phyloP scores from a whole-genome alignment of 2,888 invertebrate genomes.

The Thecocarcelia acutangulata region DNA sequence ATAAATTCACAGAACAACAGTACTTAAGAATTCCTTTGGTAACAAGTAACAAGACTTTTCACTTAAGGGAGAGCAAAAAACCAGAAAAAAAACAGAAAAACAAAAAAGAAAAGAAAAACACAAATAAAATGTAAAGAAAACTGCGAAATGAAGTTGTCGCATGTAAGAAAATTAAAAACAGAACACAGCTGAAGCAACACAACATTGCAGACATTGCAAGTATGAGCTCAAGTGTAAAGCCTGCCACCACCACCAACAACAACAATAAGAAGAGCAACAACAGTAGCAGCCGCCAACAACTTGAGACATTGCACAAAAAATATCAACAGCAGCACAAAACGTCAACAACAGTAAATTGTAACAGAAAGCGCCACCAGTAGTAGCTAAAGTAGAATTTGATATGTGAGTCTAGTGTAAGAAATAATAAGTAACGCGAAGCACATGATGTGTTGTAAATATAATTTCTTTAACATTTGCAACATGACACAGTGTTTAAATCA shows the following conservation, averaged over 20 bases:
- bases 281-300: conserved; percentile 31
- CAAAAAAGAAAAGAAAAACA: too few species aligned
- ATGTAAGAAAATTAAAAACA: conserved; percentile 51
- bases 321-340: conserved; percentile 35
- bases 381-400: conserved; percentile 4
- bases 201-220: conserved; percentile 69
- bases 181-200: conserved; percentile 71
- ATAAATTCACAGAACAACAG: conserved; percentile 37
- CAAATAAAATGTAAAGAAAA: background rate
- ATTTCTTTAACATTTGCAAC: conserved; percentile 61
- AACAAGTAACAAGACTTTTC: conserved; percentile 65
- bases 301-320: conserved; percentile 50
- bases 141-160: conserved; percentile 32
- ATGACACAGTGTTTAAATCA: conserved; percentile 66
- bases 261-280: too few species aligned
- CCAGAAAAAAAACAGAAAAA: conserved; percentile 3
- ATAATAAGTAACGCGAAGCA: conserved; percentile 37
- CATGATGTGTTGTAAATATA: conserved; percentile 57
- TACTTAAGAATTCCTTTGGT: conserved; percentile 62
- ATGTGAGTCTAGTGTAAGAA: conserved; percentile 33
- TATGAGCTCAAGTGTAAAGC: conserved; percentile 70
- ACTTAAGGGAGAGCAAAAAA: conserved; percentile 53
- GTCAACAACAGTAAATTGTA: conserved; percentile 18
- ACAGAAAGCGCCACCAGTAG: conserved; percentile 1
- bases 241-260: conserved; percentile 45